phyloP scores from a whole-genome alignment of 92 coral and sea anemone species.

The Heliopora coerulea region DNA sequence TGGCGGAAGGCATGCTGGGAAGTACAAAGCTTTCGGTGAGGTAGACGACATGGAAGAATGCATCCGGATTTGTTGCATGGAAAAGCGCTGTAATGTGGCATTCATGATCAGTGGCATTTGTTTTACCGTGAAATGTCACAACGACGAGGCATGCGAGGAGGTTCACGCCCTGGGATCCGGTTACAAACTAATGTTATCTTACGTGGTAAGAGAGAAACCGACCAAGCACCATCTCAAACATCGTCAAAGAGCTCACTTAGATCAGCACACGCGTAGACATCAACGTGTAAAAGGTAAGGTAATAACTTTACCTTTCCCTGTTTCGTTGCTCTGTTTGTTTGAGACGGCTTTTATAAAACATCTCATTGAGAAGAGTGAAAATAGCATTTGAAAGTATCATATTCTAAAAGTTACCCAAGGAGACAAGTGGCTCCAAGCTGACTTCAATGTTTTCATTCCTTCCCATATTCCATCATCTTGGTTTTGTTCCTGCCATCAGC shows the following conservation, averaged over 20 bases:
- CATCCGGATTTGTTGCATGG: constrained; percentile 79
- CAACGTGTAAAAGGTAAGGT: not conserved
- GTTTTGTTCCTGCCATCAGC: no score
- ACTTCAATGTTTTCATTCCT: no score
- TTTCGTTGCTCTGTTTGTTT: no score
- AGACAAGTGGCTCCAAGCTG: no score
- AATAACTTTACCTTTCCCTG: no score
- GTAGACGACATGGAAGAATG: constrained; percentile 93
- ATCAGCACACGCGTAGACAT: not conserved
- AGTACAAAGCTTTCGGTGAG: constrained; percentile 81
- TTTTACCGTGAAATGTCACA: constrained; percentile 76
- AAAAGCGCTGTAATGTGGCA: constrained; percentile 82
- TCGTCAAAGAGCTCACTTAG: not conserved
- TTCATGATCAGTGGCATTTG: constrained; percentile 90
- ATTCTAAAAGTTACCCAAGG: no score
- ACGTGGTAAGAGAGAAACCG: constrained; percentile 71
- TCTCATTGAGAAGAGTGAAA: no score
- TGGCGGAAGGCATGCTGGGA: constrained; percentile 90
- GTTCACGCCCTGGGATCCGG: constrained; percentile 83
- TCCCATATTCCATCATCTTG: no score
- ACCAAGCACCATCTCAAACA: constrained; percentile 48
- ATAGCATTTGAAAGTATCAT: no score
- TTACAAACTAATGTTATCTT: constrained; percentile 81
- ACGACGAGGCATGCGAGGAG: constrained; percentile 85
- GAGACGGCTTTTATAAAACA: no score